Evolutionary conservation across 2,113 vertebrate species (phyloP), one percentile per base, ranked within the genome.

Genomic region (Perca fluviatilis): DNA sequence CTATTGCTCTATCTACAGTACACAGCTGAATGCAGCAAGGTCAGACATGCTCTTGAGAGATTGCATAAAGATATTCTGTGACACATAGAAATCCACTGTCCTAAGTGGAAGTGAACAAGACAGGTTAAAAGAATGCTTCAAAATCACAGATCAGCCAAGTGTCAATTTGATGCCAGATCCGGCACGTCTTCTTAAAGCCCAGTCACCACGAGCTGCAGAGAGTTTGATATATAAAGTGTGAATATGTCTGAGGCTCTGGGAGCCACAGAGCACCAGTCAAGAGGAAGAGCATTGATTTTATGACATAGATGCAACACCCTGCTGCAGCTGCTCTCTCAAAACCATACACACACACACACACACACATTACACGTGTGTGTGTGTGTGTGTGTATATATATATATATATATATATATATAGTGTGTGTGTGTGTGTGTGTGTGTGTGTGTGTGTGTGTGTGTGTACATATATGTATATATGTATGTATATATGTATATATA

Each of bases 261-360:
- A 57, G 21, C 33, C 18, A 27, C 13, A 7, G 30, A 68, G 75
- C 75, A 47, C 43, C 76, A 69, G 74, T 53, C n/a, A 49, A 51
- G 66, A 87, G 27, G 61, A 66, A 27, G 49, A 54, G 77, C 50
- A 66, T 18, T 36, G 66, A 74, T 69, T 81, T 73, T 16, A 83
- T 79, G 36, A 72, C 62, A 67, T 57, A 70, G 25, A 77, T 14
- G 23, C 56, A 65, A 76, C 71, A 82, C 27, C 71, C 56, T 43
- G 58, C 77, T 60, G 64, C 83, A 82, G 76, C 82, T 88, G 74
- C 62, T 75, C 43, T 23, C 11, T 81, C 77, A 83, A 66, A 79
- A 65, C 30, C 19, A 5, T 53, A 30, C 30, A 30, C 30, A 30
- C 30, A 30, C 30, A 30, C 30, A 30, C 30, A 30, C 30, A 30